Evolutionary conservation across 2,888 invertebrate species (phyloP).

Genomic region (Nomada hirtipes): DNA sequence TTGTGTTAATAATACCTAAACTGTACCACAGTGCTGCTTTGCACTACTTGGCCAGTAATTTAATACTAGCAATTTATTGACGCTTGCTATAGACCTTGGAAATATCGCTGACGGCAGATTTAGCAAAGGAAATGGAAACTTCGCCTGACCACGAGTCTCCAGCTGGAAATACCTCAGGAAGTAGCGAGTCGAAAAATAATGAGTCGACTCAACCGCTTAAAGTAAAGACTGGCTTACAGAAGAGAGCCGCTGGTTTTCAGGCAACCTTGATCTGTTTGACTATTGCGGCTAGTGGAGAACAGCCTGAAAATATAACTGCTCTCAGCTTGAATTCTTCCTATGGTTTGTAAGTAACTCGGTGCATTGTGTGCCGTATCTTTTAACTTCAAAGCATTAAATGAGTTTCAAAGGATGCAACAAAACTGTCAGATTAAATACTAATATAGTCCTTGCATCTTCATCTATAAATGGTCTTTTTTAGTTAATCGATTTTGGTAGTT

Average conservation of each 20-base stretch:
- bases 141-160: constrained; percentile 93
- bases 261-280: constrained; percentile 97
- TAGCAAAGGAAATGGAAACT: constrained; percentile 91
- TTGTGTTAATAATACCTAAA: neutral
- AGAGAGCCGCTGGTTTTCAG: constrained; percentile 98
- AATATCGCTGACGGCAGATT: constrained; percentile 93
- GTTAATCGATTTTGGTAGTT: too few relatives aligned
- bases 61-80: neutral
- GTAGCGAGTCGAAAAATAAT: constrained; percentile 83
- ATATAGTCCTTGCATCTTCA: too few relatives aligned
- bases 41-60: too few relatives aligned
- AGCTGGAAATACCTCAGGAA: constrained; percentile 85
- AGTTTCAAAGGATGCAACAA: too few relatives aligned
- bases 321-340: constrained; percentile 98
- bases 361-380: neutral
- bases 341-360: constrained; percentile 92
- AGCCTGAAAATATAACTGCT: constrained; percentile 94
- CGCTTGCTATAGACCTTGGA: constrained; percentile 89
- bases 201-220: constrained; percentile 86
- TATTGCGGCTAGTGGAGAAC: constrained; percentile 91
- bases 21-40: neutral
- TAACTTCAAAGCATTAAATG: neutral
- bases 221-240: constrained; percentile 91
- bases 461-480: too few relatives aligned
- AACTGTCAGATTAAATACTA: too few relatives aligned